Evolutionary conservation across 2,797 vertebrate genomes (phyloP), one percentile per base, ranked within the genome.

Genomic region (Spinibarbus caldwelli): DNA sequence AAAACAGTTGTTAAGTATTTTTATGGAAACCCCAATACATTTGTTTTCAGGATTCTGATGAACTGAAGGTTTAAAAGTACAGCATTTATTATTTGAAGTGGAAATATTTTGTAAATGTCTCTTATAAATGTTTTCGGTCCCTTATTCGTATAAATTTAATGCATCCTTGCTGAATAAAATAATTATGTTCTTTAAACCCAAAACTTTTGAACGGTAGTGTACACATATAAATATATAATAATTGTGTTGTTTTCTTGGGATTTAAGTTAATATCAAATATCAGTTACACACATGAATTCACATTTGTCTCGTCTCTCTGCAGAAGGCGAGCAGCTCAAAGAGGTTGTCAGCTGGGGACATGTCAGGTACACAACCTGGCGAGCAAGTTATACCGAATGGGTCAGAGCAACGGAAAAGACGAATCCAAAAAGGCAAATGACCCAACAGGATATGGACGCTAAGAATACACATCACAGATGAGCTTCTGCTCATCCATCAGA

Each of bases 281-380:
- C 0, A 59, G 0, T 47, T 17, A 54, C 19, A 59, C 5, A 26
- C 12, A 68, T n/a, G 41, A 17, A 34, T 10, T 54, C 1, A 81
- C 15, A 12, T 59, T 31, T 43, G 17, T 71, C 41, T 78, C 84
- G 70, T 57, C 17, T 19, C 6, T 62, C 89, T 94, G 91, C 10
- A 86, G 26, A 1, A 91, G 88, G 1, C 93, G 95, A 3, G 91
- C 92, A 14, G 57, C 79, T 41, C 89, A 90, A 43, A 92, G 92
- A 1, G 95, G 95, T 23, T 97, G 96, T 87, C 92, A 96, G 76
- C 92, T 96, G 0, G 95, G 96, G 29, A 97, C 96, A 0, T 97
- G 96, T 87, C 96, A 96, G 84, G 75, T 96, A 36, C 96, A 96
- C 92, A 96, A 95, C 88, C 92, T 96, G 86, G 96, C 94, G 88